Evolutionary conservation across 1,140 invertebrate genomes (phyloP).

Genomic region (Drosophila sulfurigaster): DNA sequence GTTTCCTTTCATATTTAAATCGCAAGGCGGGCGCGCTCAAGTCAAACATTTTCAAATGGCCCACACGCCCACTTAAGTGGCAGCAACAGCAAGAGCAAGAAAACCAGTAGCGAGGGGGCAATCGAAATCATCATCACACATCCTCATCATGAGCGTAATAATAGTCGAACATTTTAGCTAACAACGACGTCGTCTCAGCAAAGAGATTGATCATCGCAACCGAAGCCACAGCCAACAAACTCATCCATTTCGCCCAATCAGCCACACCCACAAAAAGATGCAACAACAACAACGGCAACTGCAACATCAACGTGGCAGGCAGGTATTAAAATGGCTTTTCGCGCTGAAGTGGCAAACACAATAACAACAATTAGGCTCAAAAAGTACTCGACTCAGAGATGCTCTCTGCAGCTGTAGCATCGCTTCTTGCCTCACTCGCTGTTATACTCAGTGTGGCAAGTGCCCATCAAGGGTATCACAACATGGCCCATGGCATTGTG

Average conservation of each 20-base stretch:
- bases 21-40: slow-evolving; percentile 23
- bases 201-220: slow-evolving; percentile 73
- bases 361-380: slow-evolving; percentile 33
- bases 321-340: slow-evolving; percentile 68
- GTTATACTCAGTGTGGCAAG: not conserved
- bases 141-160: slow-evolving; percentile 36
- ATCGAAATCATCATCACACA: slow-evolving; percentile 60
- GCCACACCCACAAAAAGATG: slow-evolving; percentile 75
- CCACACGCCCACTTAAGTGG: slow-evolving; percentile 70
- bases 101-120: slow-evolving; percentile 67
- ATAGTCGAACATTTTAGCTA: slow-evolving; percentile 55
- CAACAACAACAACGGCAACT: not conserved
- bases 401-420: slow-evolving; percentile 3
- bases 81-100: slow-evolving; percentile 18
- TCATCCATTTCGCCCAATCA: slow-evolving; percentile 78
- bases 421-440: not conserved
- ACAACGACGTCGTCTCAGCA: slow-evolving; percentile 40
- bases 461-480: slow-evolving; percentile 23
- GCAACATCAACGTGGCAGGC: slow-evolving; percentile 9
- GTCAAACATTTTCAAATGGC: slow-evolving; percentile 67
- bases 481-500: slow-evolving; percentile 24
- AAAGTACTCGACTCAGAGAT: not conserved
- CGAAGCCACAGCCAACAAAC: slow-evolving; percentile 42
- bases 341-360: slow-evolving; percentile 61
- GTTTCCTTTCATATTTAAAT: slow-evolving; percentile 69